phyloP scores from a whole-genome alignment of 2,797 vertebrate genomes.

The Amphiprion clarkii region DNA sequence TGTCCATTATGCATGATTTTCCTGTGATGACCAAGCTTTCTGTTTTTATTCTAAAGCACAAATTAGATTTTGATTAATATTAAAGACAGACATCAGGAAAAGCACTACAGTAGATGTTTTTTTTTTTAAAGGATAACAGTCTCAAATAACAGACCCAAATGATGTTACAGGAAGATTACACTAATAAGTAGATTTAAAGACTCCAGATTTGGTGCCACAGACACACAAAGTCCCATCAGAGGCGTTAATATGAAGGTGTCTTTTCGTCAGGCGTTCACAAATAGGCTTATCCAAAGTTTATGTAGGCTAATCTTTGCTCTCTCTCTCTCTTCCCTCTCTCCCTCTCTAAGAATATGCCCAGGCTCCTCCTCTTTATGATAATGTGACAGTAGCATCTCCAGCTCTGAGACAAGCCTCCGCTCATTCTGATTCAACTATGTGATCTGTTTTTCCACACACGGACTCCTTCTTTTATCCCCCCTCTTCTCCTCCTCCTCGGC shows the following conservation, averaged over 20 bases:
- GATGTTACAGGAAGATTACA: constrained; percentile 50
- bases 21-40: background rate
- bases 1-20: background rate
- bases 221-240: constrained; percentile 46
- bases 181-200: constrained; percentile 48
- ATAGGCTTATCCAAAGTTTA: constrained; percentile 80
- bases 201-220: constrained; percentile 53
- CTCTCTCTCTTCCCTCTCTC: constrained; percentile 54
- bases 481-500: constrained; percentile 27
- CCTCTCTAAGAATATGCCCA: constrained; percentile 75
- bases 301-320: constrained; percentile 76
- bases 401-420: constrained; percentile 76
- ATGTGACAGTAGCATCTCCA: constrained; percentile 85
- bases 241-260: constrained; percentile 65
- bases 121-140: constrained; percentile 32
- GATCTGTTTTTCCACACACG: constrained; percentile 77
- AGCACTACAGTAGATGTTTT: constrained; percentile 12
- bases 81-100: constrained; percentile 10
- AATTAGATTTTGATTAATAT: no score
- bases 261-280: constrained; percentile 69
- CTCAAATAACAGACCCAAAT: constrained; percentile 40
- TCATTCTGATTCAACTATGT: constrained; percentile 81
- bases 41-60: constrained; percentile 5
- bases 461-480: constrained; percentile 44
- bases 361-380: constrained; percentile 83